Conservation (phyloP, 2,113 vertebrate genomes). For the Calypte anna region DNA sequence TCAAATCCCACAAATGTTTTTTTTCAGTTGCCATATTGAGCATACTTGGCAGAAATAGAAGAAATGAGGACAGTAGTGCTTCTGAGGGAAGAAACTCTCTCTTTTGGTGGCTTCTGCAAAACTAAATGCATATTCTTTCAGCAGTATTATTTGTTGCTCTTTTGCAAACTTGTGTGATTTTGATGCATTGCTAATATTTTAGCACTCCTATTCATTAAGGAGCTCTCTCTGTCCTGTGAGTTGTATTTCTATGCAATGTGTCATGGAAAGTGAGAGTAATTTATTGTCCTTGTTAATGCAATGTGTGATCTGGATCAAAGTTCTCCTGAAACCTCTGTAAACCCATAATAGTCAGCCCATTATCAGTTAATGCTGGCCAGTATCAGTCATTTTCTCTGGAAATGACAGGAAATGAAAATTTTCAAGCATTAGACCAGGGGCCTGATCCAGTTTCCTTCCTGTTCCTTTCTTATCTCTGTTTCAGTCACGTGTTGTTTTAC, state of each 20-base stretch:
- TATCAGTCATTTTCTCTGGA: neutral
- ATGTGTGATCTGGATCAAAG: neutral
- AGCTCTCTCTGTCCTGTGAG: neutral
- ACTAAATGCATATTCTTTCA: neutral
- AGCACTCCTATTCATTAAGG: neutral
- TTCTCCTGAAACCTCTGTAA: slow-evolving; percentile 3
- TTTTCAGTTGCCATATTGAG: neutral
- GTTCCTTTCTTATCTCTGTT: neutral
- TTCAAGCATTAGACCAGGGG: neutral
- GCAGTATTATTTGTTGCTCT: neutral
- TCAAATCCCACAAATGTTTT: slow-evolving; percentile 14
- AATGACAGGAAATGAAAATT: slow-evolving; percentile 7
- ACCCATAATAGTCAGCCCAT: neutral
- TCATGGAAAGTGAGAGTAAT: neutral
- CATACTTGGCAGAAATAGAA: neutral
- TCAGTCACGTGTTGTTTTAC: neutral
- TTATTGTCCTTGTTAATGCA: neutral
- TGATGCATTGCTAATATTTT: neutral
- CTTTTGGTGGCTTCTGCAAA: neutral
- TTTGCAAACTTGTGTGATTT: neutral
- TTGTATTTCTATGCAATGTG: neutral
- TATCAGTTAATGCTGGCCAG: neutral
- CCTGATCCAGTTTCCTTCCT: neutral
- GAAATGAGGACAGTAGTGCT: neutral
- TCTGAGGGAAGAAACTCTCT: neutral